Percentiles rank a stretch among this genome's conserved stretches.
phyloP scores from a whole-genome alignment of 35 echinoderm and acorn worm species.

The Lytechinus variegatus region DNA sequence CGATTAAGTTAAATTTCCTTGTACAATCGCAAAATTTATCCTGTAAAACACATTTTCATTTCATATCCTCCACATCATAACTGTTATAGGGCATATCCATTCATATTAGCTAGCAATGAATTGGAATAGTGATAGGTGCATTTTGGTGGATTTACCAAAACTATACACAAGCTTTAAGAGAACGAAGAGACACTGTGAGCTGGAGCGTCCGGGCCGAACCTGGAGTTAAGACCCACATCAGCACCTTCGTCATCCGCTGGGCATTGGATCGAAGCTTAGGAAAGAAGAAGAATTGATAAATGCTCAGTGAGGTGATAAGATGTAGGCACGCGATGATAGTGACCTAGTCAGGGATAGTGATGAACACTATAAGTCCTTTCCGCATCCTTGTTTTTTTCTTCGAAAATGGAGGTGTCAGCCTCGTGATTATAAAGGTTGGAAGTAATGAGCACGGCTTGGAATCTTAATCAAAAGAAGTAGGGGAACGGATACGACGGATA shows the following conservation, averaged over 20 bases:
- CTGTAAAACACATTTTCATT: no score
- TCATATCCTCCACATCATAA: no score
- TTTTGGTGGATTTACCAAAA: no score
- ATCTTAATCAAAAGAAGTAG: not conserved
- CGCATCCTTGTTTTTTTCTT: not conserved
- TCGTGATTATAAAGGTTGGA: not conserved
- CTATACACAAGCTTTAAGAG: no score
- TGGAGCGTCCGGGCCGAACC: not conserved
- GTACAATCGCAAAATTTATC: no score
- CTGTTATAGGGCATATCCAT: no score
- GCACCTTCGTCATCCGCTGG: not conserved
- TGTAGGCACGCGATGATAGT: conserved; percentile 23
- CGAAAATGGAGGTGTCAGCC: not conserved
- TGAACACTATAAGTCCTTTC: conserved; percentile 14
- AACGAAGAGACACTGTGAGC: not conserved
- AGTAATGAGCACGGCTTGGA: not conserved
- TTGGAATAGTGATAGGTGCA: no score
- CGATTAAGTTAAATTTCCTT: no score
- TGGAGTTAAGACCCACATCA: not conserved
- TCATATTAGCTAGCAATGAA: no score
- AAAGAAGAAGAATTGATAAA: not conserved
- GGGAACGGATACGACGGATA: no score
- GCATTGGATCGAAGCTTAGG: not conserved
- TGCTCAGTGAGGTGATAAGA: not conserved
- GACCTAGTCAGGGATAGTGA: not conserved